These are phyloP conservation scores for Drosophila putrida DNA, from an alignment of 2,888 invertebrate genomes.

Conservation along the genomic window DNA sequence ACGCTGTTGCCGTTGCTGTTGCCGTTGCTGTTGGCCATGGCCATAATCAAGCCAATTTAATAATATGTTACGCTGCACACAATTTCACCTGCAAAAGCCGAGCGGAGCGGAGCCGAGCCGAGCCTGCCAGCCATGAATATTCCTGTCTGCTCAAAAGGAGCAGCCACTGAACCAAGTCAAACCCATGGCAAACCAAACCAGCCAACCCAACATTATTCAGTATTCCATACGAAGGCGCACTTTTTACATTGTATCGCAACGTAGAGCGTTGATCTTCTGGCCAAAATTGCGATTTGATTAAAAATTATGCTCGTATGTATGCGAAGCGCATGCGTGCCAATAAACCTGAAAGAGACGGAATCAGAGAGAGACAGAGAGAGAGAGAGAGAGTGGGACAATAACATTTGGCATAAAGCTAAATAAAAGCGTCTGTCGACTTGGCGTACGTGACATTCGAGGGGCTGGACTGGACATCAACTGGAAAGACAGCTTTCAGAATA, in stretches of 20 bases:
- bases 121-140: constrained; percentile 20
- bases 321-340: constrained; percentile 57
- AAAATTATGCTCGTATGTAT: constrained; percentile 59
- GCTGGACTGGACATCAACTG: constrained; percentile 29
- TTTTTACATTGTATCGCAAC: constrained; percentile 1
- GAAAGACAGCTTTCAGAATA: constrained; percentile 52
- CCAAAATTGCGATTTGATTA: constrained; percentile 67
- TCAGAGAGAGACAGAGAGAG: background rate
- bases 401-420: constrained; percentile 43
- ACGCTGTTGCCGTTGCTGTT: constrained; percentile 21
- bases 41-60: constrained; percentile 79
- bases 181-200: background rate
- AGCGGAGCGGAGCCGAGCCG: background rate
- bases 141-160: constrained; percentile 36
- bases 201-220: constrained; percentile 8
- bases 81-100: constrained; percentile 73
- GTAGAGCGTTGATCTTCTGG: constrained; percentile 49
- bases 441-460: constrained; percentile 50
- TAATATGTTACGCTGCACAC: constrained; percentile 78
- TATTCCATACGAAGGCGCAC: background rate
- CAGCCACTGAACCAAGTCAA: constrained; percentile 11
- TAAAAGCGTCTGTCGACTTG: constrained; percentile 24
- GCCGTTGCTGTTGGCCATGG: constrained; percentile 47
- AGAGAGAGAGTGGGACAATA: constrained; percentile 27
- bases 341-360: constrained; percentile 29